These are phyloP conservation scores for Pherbina coryleti DNA, from an alignment of 2,888 invertebrate species.

Conservation along the genomic window DNA sequence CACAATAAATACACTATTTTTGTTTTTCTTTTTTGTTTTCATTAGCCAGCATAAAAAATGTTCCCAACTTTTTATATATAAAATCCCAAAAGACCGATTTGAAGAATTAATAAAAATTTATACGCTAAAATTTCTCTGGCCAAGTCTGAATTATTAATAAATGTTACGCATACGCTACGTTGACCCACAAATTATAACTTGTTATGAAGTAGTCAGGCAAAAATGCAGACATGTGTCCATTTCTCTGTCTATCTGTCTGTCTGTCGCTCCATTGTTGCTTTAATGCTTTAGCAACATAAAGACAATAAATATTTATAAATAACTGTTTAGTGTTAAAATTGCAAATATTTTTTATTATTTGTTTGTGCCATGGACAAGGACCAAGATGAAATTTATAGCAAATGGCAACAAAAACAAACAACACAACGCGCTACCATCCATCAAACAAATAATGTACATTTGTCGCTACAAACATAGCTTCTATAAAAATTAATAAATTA, in stretches of 20 bases:
- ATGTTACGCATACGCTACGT: slow-evolving; percentile 10
- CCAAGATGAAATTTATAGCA: not conserved
- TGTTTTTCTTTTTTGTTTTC: too few relatives aligned
- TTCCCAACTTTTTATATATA: too few relatives aligned
- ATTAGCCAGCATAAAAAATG: too few relatives aligned
- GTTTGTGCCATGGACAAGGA: not conserved
- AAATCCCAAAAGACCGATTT: too few relatives aligned
- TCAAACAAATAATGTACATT: not conserved
- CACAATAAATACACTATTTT: too few relatives aligned
- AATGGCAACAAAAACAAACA: not conserved
- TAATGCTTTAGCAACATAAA: not conserved
- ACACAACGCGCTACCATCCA: not conserved
- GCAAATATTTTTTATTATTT: not conserved
- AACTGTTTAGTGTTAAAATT: not conserved
- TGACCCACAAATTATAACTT: not conserved
- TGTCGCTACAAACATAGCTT: not conserved
- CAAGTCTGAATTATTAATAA: not conserved
- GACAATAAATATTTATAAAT: not conserved
- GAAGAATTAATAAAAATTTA: too few relatives aligned
- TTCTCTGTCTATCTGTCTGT: not conserved
- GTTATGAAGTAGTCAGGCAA: not conserved
- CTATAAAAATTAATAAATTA: not conserved
- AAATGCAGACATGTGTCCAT: not conserved
- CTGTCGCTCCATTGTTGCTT: not conserved
- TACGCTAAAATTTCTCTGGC: too few relatives aligned